Conservation (phyloP, 2,113 vertebrate genomes). For the Globicephala melas region DNA sequence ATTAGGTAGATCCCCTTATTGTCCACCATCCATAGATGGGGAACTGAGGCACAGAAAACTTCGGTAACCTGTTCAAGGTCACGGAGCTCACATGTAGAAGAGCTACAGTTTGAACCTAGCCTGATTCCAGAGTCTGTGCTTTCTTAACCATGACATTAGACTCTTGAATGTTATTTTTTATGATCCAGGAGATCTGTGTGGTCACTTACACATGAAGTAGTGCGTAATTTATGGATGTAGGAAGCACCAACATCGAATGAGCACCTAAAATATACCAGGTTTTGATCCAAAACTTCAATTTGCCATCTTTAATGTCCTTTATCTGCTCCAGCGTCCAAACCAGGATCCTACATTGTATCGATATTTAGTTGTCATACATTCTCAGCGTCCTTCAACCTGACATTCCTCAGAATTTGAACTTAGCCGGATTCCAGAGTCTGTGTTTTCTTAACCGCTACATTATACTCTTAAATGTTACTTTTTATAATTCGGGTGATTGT, state of each 20-base stretch:
- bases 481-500: neutral
- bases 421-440: neutral
- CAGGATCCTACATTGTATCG: neutral
- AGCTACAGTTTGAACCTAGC: neutral
- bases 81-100: neutral
- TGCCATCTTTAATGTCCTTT: neutral
- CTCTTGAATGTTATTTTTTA: neutral
- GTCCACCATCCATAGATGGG: neutral
- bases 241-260: neutral
- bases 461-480: neutral
- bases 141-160: neutral
- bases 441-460: neutral
- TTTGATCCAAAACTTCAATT: neutral
- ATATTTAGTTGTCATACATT: neutral
- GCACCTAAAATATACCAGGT: neutral
- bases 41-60: neutral
- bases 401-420: neutral
- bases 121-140: neutral
- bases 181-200: neutral
- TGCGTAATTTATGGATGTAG: neutral
- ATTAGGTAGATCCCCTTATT: neutral
- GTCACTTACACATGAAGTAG: neutral
- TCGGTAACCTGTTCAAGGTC: neutral
- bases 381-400: neutral
- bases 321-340: neutral